phyloP scores from a whole-genome alignment of 2,113 vertebrate species.

The Rhipidura dahli region DNA sequence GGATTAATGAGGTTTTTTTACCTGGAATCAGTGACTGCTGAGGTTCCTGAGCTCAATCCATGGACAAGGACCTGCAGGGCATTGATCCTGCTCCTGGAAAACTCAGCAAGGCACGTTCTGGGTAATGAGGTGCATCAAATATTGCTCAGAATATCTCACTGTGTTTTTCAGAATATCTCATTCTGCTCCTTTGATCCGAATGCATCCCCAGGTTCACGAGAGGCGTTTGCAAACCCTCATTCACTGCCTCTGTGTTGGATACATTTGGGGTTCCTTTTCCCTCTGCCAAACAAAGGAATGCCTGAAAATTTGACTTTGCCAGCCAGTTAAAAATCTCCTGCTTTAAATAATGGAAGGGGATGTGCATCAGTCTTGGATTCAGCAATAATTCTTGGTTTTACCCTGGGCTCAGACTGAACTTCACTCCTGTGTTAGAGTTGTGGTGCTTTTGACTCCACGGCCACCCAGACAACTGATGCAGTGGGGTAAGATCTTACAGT shows the following conservation, averaged over 20 bases:
- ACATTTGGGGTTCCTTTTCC: conserved; percentile 3
- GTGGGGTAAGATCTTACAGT: background rate
- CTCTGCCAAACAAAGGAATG: background rate
- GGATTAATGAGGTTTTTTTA: conserved; percentile 3
- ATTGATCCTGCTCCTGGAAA: conserved; percentile 39
- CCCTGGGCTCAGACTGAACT: background rate
- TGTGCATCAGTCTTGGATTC: background rate
- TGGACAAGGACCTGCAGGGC: conserved; percentile 57
- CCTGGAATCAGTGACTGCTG: background rate
- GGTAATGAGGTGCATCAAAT: conserved; percentile 63
- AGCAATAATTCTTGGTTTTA: background rate
- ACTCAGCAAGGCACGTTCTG: conserved; percentile 49
- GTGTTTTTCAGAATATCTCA: conserved; percentile 57
- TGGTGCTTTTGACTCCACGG: background rate
- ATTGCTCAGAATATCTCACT: background rate
- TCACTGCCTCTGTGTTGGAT: background rate
- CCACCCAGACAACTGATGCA: background rate
- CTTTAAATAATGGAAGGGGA: background rate
- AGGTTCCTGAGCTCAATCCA: background rate
- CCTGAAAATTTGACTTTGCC: conserved; percentile 10
- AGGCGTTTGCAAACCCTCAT: conserved; percentile 5
- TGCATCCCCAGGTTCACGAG: conserved; percentile 24
- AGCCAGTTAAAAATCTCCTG: background rate
- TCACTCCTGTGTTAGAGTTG: background rate
- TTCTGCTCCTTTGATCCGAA: conserved; percentile 42